A percentile compares a stretch with the other conserved stretches of the same genome.
Conservation (phyloP, 2,797 vertebrate genomes). For the Ceryle rudis region DNA sequence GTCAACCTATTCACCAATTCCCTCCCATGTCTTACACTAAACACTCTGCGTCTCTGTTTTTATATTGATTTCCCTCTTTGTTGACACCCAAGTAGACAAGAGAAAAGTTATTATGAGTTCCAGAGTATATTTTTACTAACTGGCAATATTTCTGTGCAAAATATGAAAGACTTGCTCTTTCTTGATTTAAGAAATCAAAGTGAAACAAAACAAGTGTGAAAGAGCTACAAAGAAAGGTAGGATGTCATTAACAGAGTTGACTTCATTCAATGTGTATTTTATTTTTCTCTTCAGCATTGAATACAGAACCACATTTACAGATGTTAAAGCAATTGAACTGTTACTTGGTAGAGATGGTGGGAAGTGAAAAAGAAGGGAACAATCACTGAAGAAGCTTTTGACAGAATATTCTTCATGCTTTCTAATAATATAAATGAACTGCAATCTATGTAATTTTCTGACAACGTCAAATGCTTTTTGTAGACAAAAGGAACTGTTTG, state of each 20-base stretch:
- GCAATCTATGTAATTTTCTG: not conserved
- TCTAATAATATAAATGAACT: not conserved
- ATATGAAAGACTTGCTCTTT: not conserved
- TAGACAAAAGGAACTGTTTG: not conserved
- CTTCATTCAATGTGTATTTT: not conserved
- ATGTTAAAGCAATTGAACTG: not conserved
- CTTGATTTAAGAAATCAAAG: not conserved
- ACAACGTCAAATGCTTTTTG: not conserved
- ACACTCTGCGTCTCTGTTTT: not conserved
- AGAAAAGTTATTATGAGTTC: not conserved
- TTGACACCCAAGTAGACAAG: not conserved
- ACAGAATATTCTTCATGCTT: not conserved
- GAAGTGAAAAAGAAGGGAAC: not conserved
- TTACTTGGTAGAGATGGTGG: not conserved
- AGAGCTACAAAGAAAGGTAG: not conserved
- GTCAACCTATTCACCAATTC: not conserved
- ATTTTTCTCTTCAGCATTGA: not conserved
- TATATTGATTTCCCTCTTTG: not conserved
- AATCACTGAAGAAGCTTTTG: not conserved
- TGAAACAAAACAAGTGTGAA: not conserved
- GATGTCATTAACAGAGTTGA: not conserved
- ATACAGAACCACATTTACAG: not conserved
- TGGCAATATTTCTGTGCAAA: not conserved
- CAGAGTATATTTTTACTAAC: not conserved
- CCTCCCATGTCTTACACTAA: not conserved